Base-by-base conservation (phyloP, 1,140 invertebrate genomes). In the Philaenus spumarius region DNA sequence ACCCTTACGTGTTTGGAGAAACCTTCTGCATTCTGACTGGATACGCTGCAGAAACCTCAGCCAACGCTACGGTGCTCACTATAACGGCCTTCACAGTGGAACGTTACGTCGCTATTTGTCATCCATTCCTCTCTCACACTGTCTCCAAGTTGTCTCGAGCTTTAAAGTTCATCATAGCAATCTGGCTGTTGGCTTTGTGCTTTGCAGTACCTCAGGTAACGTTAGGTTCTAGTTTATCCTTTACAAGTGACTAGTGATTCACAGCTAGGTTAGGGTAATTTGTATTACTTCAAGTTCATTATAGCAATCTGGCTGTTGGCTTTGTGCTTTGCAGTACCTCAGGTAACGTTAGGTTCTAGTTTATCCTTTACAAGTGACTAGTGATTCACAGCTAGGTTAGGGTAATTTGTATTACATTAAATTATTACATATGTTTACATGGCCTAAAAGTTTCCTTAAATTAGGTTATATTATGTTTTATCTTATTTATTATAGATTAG, bases 11-110 rank as follows among this genome's bases (percentile, higher is more conserved):
- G 9, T 95, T 96, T 66, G 92, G 92, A 0, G 84, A 89, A 60
- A 76, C 77, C 1, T 93, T 95, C 71, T 97, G 93, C 71, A 77
- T 93, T 6, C 73, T 93, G 22, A 82, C 90, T 57, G 89, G 89
- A 0, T 78, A 94, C 39, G 80, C 90, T 0, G 85, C 90, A 0
- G 94, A 97, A 71, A 93, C 89, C 3, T 94, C 92, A 0, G 90
- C 91, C 1, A 94, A 96, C 71, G 93, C 94, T 0, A 95, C 94
- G 0, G 89, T 97, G 0, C 77, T 97, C 43, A 94, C 90, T 6
- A 95, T 95, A 46, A 91, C 89, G 0, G 89, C 91, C 2, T 98
- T 98, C 73, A 97, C 95, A 0, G 82, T 95, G 4, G 95, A 98
- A 71, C 78, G 95, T 46, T 98, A 97, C 72, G 82, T 97, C 17